Evolutionary conservation across 2,888 invertebrate genomes (phyloP), one percentile per base, ranked within the genome.

Genomic region (Trilocha varians): DNA sequence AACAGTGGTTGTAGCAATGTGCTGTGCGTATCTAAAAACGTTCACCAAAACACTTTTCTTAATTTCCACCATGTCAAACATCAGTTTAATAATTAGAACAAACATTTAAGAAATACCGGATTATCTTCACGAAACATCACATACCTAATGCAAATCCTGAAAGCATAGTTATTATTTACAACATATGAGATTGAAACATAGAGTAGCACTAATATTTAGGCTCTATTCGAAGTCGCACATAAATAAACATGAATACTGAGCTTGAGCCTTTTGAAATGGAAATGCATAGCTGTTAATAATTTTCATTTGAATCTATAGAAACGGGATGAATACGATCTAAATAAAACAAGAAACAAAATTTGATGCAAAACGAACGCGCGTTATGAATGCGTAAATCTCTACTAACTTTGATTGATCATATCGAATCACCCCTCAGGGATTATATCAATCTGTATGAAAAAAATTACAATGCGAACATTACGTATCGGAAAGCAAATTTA

Each of bases 391-490:
- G 16, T n/a, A 25, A 35, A 36, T 39, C 36, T 33, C 36, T 34
- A 37, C 43, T 52, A 57, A 55, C 50, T 42, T 45, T 54, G 51
- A 55, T 57, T 49, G 51, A 56, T 56, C 45, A 47, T 49, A 52
- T 55, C 43, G 45, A 40, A 53, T 55, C 44, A 50, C 53, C 47
- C 48, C 48, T 47, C 38, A 41, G 38, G 42, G 43, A 48, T 49
- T 41, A 49, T 45, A 46, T 44, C 48, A 42, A 47, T 34, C 25
- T 36, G 39, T 18, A 38, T 38, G 16, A 15, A 39, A 51, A 50
- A 39, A 17, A 25, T 11, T 34, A 34, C 13, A 14, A 13, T n/a
- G 13, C 1, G 14, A 9, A 34, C 34, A 3, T 34, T 34, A n/a
- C 13, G 13, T 34, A n/a, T 34, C 34, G 32, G 32, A 8, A n/a